These are phyloP conservation scores for Esox masquinongy DNA, from an alignment of 2,797 vertebrate genomes.

Conservation along the genomic window DNA sequence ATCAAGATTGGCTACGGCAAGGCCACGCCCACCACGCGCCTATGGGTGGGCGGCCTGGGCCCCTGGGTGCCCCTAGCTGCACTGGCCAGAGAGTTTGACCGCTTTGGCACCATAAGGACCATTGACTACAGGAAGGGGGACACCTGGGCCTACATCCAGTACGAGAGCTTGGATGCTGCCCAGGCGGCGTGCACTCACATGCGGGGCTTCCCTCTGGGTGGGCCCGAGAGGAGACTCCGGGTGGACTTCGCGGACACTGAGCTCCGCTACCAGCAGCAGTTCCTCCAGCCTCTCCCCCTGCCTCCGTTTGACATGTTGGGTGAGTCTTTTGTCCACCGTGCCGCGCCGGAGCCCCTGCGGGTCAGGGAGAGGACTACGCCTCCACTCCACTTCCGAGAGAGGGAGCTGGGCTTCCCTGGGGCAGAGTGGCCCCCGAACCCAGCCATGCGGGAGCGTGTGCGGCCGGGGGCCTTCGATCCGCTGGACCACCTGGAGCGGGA, in stretches of 20 bases:
- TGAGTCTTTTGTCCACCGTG: slow-evolving; percentile 89
- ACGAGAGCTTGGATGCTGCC: slow-evolving; percentile 96
- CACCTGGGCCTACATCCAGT: slow-evolving; percentile 98
- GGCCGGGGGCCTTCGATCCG: slow-evolving; percentile 87
- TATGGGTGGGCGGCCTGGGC: slow-evolving; percentile 97
- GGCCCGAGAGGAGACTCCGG: slow-evolving; percentile 89
- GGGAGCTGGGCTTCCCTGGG: slow-evolving; percentile 87
- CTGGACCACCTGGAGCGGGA: slow-evolving; percentile 91
- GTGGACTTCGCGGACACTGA: slow-evolving; percentile 98
- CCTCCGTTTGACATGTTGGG: slow-evolving; percentile 93
- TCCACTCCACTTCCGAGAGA: slow-evolving; percentile 91
- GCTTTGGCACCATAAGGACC: slow-evolving; percentile 96
- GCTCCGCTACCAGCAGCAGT: slow-evolving; percentile 94
- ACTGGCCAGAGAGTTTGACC: slow-evolving; percentile 95
- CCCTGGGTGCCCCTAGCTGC: slow-evolving; percentile 95
- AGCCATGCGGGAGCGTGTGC: slow-evolving; percentile 88
- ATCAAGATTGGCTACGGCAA: slow-evolving; percentile 99
- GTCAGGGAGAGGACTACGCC: slow-evolving; percentile 94
- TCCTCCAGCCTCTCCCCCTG: slow-evolving; percentile 91
- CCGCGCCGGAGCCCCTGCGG: slow-evolving; percentile 87
- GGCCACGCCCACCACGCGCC: slow-evolving; percentile 92
- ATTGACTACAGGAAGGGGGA: slow-evolving; percentile 98
- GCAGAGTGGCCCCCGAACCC: slow-evolving; percentile 90
- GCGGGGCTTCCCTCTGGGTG: slow-evolving; percentile 95
- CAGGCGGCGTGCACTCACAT: slow-evolving; percentile 97